Evolutionary conservation across 2,113 vertebrate genomes (phyloP), one percentile per base, ranked within the genome.

Genomic region (Aythya baeri): DNA sequence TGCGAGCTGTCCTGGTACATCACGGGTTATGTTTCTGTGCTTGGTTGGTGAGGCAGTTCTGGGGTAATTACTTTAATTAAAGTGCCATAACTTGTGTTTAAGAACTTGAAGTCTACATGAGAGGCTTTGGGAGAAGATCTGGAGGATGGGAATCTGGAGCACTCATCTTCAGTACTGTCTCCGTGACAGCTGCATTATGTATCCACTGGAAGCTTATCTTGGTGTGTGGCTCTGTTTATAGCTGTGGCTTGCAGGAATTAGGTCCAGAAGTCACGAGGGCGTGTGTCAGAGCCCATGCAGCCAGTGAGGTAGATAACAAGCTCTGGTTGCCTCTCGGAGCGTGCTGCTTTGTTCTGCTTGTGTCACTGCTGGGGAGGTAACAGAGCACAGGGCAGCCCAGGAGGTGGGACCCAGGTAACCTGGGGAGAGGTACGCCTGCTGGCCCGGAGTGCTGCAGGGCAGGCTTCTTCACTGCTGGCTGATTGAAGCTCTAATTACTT

Each of bases 81-180:
- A 58, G 13, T 36, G 75, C 54, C 0, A 1, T 15, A 5, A 22
- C 7, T 21, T 22, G 58, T 44, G 55, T 66, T 71, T 67, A 62
- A 46, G 83, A 73, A 4, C 7, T 15, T 8, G 0, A 16, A 46
- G 71, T 63, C 73, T 4, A 18, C 17, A 0, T 3, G 0, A 4
- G 66, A 43, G 58, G 62, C 49, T 84, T 17, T 49, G 3, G 84
- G 55, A 83, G 70, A 54, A 58, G 58, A 36, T 52, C 49, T 32
- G 77, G 50, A 44, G 72, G 41, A 7, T 49, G 46, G 16, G 16
- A 7, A 6, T 41, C 9, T 27, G 66, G 54, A 31, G 29, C 54
- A 31, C 36, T 65, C 62, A 6, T 65, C 38, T 29, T 65, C 65
- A 0, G 0, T 36, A 44, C 5, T 26, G n/a, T 20, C 31, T 16